phyloP scores from a whole-genome alignment of 2,113 vertebrate genomes.

The Excalfactoria chinensis region DNA sequence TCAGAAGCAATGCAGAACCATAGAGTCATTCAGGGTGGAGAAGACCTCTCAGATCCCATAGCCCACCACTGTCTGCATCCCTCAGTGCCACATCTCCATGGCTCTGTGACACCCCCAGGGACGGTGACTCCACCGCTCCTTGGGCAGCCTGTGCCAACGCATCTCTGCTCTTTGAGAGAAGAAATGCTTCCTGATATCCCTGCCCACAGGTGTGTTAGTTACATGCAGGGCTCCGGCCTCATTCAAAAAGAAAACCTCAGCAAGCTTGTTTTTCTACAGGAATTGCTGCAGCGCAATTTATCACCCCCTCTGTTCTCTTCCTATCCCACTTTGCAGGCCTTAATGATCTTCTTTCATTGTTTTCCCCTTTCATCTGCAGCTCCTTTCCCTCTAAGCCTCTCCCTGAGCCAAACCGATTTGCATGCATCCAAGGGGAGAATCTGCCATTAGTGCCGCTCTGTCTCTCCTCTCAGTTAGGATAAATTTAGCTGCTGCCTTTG shows the following conservation, averaged over 20 bases:
- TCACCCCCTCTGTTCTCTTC: neutral
- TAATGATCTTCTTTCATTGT: neutral
- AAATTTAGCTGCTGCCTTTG: constrained; percentile 42
- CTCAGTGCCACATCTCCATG: no score
- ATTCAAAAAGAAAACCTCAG: neutral
- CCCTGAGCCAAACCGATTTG: constrained; percentile 38
- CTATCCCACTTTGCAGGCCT: neutral
- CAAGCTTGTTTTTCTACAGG: neutral
- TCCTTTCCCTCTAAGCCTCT: constrained; percentile 8
- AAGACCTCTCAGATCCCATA: no score
- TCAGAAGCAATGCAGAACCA: no score
- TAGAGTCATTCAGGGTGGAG: no score
- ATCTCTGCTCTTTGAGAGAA: no score
- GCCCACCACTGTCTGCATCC: no score
- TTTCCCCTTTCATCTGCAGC: neutral
- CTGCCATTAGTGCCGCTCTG: constrained; percentile 44
- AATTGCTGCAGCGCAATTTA: neutral
- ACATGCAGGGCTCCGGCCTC: neutral
- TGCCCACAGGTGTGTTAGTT: neutral
- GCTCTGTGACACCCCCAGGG: no score
- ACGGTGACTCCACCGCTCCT: no score
- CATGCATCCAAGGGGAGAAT: constrained; percentile 37
- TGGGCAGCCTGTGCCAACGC: no score
- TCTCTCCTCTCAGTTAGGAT: constrained; percentile 43
- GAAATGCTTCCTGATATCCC: no score